Conservation (phyloP, 2,113 vertebrate species). For the Aspidoscelis tigris region DNA sequence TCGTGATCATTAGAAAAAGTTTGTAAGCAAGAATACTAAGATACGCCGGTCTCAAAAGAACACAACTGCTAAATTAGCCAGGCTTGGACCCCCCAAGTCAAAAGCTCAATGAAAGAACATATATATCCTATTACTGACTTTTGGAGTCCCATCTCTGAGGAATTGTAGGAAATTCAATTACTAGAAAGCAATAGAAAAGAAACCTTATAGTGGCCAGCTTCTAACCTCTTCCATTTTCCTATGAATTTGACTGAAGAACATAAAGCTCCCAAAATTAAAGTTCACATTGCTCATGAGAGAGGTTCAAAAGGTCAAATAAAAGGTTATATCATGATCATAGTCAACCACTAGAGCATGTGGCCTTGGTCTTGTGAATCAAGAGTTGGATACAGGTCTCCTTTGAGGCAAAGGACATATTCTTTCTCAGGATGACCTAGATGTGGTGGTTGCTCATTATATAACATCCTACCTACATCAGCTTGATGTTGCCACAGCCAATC, state of each 20-base stretch:
- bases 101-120: conserved; percentile 12
- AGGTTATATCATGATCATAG: not conserved
- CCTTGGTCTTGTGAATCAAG: not conserved
- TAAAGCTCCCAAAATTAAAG: not conserved
- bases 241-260: conserved; percentile 1
- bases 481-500: no score
- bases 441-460: not conserved
- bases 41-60: not conserved
- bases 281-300: not conserved
- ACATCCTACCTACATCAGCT: not conserved
- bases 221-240: not conserved
- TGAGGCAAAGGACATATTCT: not conserved
- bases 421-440: not conserved
- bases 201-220: not conserved
- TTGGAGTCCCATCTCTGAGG: not conserved
- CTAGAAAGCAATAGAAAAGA: conserved; percentile 3
- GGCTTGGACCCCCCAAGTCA: not conserved
- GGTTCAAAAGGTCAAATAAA: conserved; percentile 4
- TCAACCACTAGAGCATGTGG: not conserved
- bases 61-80: not conserved
- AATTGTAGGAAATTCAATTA: conserved; percentile 15
- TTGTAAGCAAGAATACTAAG: not conserved
- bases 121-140: not conserved
- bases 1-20: not conserved
- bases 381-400: not conserved